These are phyloP conservation scores for Macroglossus sobrinus DNA, from an alignment of 2,113 vertebrate species.

Conservation along the genomic window DNA sequence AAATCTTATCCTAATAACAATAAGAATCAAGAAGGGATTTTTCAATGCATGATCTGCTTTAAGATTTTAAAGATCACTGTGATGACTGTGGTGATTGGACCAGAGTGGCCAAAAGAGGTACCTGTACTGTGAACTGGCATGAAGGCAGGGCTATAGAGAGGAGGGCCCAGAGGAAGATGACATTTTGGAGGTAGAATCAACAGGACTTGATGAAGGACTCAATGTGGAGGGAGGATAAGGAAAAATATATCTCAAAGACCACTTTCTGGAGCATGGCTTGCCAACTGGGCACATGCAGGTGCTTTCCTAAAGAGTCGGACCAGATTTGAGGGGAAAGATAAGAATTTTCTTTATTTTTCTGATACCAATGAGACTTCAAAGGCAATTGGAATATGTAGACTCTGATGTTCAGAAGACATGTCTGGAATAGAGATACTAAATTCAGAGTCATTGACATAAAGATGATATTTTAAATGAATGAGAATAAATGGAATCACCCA, in stretches of 20 bases:
- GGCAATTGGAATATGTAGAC: not conserved
- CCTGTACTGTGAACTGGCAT: no score
- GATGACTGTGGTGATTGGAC: not conserved
- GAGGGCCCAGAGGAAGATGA: not conserved
- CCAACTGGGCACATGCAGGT: not conserved
- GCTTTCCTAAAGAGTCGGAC: not conserved
- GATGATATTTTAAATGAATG: not conserved
- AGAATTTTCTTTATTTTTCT: not conserved
- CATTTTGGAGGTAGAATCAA: not conserved
- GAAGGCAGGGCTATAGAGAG: rapidly evolving
- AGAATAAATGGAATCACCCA: not conserved
- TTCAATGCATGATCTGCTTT: not conserved
- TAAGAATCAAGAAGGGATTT: not conserved
- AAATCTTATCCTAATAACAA: not conserved
- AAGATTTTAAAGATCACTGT: not conserved
- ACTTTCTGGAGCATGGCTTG: not conserved
- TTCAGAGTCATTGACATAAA: not conserved
- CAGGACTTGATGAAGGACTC: not conserved
- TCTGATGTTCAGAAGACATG: not conserved
- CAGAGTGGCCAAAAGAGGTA: not conserved
- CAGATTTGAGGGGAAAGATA: not conserved
- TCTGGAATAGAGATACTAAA: not conserved
- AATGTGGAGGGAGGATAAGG: not conserved
- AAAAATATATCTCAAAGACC: not conserved
- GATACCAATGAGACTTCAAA: not conserved